Evolutionary conservation across 2,113 vertebrate species (phyloP), one percentile per base, ranked within the genome.

Genomic region (Scytalopus superciliaris): DNA sequence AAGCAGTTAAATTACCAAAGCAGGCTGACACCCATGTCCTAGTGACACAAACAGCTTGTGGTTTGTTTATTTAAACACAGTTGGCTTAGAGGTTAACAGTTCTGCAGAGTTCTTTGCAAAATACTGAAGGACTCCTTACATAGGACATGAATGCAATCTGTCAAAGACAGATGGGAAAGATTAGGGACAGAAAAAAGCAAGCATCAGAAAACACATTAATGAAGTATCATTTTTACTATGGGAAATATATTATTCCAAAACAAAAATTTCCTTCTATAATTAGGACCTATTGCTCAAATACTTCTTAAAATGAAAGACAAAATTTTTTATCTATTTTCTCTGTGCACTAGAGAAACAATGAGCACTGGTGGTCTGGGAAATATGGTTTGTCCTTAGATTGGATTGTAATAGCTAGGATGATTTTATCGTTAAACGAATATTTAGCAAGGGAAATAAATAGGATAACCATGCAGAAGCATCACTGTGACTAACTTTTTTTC

Each of bases 1-100:
- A 74, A 4, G 28, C 11, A 68, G 49, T 68, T 63, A 50, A 62
- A 14, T 33, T 84, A 42, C 4, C 37, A 83, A 50, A 80, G 37
- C 25, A 47, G 55, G 22, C 23, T 90, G 52, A 67, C 0, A 0
- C 0, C 1, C 39, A 22, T 7, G 16, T 72, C 56, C 73, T 56
- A 31, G 52, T 60, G 40, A 67, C 44, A 93, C 25, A 68, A 59
- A 59, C 2, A 89, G 18, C 15, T n/a, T 67, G 42, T 40, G 17
- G 19, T 79, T 80, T 83, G 21, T 79, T 84, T 75, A 64, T 52
- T 69, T 87, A 91, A 89, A 56, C 25, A 35, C 30, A 47, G 16
- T 24, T 66, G 35, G 31, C 30, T 62, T 73, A 18, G 27, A n/a
- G 17, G 16, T 44, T 42, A 76, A 83, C 47, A 70, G 33, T 52